Percentiles rank a stretch among this genome's conserved stretches.
Evolutionary conservation across 2,113 vertebrate species (phyloP).

Genomic region (Thalassarche chlororhynchos): DNA sequence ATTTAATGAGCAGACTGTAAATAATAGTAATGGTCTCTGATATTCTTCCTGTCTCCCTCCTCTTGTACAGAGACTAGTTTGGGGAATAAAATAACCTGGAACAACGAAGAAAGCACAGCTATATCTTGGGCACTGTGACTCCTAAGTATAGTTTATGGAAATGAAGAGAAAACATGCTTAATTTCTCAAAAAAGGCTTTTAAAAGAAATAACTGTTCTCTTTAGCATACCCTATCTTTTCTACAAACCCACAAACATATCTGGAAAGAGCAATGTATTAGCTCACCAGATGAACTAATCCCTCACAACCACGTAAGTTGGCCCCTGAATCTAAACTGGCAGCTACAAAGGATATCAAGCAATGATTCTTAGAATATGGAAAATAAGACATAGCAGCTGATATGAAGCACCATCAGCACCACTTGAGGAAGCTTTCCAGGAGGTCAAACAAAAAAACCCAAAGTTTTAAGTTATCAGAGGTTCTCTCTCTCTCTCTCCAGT

Average conservation of each 20-base stretch:
- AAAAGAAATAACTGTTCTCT: background rate
- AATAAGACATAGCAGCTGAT: background rate
- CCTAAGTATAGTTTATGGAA: background rate
- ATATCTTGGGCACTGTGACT: background rate
- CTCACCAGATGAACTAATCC: background rate
- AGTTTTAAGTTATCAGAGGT: background rate
- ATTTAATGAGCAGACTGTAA: conserved; percentile 10
- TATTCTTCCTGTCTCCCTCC: background rate
- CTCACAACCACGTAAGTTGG: background rate
- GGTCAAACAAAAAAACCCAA: background rate
- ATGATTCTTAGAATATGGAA: background rate
- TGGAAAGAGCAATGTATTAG: background rate
- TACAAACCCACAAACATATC: background rate
- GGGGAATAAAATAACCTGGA: background rate
- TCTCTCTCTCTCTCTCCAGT: background rate
- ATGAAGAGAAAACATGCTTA: background rate
- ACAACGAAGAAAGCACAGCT: background rate
- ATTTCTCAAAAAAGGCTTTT: background rate
- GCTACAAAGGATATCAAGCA: background rate
- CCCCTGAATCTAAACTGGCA: background rate
- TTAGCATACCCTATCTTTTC: background rate
- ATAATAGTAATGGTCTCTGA: background rate
- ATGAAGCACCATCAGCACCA: background rate
- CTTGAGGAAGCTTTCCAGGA: background rate
- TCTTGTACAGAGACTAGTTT: background rate